Evolutionary conservation across 2,797 vertebrate genomes (phyloP).

Genomic region (Poecilia wingei): DNA sequence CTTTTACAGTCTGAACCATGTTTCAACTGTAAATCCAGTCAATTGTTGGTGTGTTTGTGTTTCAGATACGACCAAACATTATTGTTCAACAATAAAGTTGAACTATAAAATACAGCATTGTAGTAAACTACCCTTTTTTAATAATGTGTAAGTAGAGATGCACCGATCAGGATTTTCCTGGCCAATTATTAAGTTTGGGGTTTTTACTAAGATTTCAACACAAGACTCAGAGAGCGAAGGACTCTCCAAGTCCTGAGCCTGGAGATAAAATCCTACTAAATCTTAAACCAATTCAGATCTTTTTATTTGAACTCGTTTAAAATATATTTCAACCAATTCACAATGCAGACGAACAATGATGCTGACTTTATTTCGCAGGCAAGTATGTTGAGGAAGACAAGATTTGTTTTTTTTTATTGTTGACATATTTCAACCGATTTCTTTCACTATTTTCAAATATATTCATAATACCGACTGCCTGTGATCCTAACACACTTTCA

Average conservation of each 20-base stretch:
- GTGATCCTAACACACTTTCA: constrained; percentile 87
- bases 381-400: neutral
- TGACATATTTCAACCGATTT: neutral
- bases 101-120: neutral
- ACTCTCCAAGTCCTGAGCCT: neutral
- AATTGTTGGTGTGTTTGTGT: neutral
- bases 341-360: neutral
- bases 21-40: neutral
- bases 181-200: neutral
- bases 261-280: neutral
- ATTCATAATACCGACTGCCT: constrained; percentile 26
- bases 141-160: neutral
- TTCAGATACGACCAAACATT: neutral
- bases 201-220: neutral
- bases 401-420: neutral
- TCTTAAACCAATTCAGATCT: neutral
- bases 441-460: neutral
- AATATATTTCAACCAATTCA: neutral
- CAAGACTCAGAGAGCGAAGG: neutral
- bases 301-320: neutral
- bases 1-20: neutral
- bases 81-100: neutral
- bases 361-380: neutral
- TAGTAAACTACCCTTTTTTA: neutral
- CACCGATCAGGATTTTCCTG: neutral